Percentiles rank a stretch among this genome's conserved stretches.
Evolutionary conservation across 2,113 vertebrate species (phyloP).

Genomic region (Orcinus orca): DNA sequence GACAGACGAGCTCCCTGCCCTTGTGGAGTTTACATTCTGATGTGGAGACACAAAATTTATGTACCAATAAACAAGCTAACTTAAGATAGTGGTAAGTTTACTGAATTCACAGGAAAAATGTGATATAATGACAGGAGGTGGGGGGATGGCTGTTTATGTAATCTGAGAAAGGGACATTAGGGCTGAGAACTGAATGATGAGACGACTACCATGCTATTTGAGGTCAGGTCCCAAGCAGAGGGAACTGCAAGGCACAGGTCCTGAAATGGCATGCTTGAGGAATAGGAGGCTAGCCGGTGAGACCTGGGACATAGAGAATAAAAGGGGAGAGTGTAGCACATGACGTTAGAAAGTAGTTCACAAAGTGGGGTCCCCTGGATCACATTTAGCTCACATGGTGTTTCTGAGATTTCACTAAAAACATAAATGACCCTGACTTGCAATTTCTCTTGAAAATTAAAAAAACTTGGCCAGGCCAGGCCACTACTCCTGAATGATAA

Average conservation of each 20-base stretch:
- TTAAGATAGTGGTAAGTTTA: background rate
- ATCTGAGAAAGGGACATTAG: background rate
- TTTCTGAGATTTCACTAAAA: constrained; percentile 10
- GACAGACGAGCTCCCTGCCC: background rate
- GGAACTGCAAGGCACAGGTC: background rate
- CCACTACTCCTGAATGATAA: background rate
- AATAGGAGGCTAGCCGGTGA: background rate
- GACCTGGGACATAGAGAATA: background rate
- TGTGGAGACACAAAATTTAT: background rate
- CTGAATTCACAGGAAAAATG: background rate
- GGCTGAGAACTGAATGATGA: background rate
- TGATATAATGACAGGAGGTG: background rate
- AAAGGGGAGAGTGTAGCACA: background rate
- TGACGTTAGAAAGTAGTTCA: background rate
- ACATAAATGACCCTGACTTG: background rate
- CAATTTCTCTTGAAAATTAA: background rate
- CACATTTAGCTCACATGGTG: background rate
- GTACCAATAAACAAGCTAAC: background rate
- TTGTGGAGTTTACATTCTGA: background rate
- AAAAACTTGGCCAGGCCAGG: background rate
- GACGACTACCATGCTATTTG: background rate
- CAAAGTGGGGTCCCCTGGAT: background rate
- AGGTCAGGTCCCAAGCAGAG: background rate
- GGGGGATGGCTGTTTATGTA: background rate
- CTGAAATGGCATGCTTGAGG: background rate